These are phyloP conservation scores for Eulemur macaco DNA, from an alignment of 2,113 vertebrate genomes.

Conservation along the genomic window DNA sequence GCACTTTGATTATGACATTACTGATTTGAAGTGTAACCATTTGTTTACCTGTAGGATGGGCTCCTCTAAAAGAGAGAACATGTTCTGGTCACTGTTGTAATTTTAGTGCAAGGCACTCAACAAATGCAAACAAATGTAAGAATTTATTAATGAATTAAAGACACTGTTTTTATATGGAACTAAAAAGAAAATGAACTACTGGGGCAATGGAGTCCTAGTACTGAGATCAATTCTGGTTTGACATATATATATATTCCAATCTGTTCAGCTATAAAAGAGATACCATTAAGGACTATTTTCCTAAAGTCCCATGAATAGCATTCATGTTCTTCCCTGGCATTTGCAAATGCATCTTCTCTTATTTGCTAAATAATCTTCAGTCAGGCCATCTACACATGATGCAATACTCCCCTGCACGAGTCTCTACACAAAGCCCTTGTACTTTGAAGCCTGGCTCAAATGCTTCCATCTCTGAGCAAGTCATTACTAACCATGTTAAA, in stretches of 20 bases:
- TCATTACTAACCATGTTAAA: background rate
- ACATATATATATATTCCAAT: background rate
- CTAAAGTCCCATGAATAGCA: background rate
- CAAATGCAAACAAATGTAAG: background rate
- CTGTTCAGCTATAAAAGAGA: background rate
- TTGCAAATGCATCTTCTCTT: background rate
- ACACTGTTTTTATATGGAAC: background rate
- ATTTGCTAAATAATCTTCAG: background rate
- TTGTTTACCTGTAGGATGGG: background rate
- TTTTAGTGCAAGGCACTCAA: background rate
- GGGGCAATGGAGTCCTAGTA: background rate
- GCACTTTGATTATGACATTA: conserved; percentile 20
- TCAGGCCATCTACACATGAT: background rate
- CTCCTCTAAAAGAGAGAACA: background rate
- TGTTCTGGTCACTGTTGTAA: background rate
- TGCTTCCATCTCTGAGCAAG: background rate
- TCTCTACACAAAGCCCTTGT: background rate
- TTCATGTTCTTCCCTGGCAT: background rate
- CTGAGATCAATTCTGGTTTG: background rate
- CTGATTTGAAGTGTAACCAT: background rate
- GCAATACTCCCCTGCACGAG: background rate
- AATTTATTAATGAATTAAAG: background rate
- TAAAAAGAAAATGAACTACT: background rate
- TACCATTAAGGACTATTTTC: background rate
- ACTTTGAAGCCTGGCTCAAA: background rate